These are phyloP conservation scores for Uloborus diversus DNA, from an alignment of 1,140 invertebrate genomes.

Conservation along the genomic window DNA sequence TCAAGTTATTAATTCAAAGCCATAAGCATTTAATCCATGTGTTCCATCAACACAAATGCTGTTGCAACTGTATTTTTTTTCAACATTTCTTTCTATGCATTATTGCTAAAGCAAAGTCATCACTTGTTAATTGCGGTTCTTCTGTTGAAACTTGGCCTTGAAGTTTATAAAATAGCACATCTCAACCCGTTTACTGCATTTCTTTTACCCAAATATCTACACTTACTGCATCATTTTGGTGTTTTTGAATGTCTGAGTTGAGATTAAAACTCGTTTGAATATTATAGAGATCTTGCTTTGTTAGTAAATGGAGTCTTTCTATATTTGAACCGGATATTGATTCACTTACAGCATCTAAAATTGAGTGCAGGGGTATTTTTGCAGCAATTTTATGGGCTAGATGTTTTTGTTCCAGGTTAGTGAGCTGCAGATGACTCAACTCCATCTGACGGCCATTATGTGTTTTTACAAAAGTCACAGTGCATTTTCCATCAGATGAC, in stretches of 20 bases:
- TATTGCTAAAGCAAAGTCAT: too few relatives aligned
- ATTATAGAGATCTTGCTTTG: background rate
- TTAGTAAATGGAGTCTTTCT: background rate
- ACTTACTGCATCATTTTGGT: background rate
- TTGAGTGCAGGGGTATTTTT: background rate
- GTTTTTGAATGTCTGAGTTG: background rate
- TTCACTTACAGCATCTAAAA: background rate
- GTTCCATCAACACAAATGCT: too few relatives aligned
- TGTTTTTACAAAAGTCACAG: background rate
- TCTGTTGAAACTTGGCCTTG: too few relatives aligned
- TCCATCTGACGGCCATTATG: background rate
- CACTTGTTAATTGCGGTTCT: too few relatives aligned
- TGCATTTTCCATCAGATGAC: background rate
- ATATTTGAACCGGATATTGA: background rate
- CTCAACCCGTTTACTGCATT: too few relatives aligned
- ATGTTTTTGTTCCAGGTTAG: background rate
- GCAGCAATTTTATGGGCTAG: background rate
- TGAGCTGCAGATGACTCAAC: background rate
- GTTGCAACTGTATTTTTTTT: too few relatives aligned
- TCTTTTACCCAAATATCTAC: background rate
- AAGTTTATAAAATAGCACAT: too few relatives aligned
- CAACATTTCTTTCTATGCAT: too few relatives aligned
- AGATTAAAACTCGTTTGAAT: background rate
- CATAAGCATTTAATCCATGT: too few relatives aligned
- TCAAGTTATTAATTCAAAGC: too few relatives aligned